Base-by-base conservation (phyloP, 1,140 invertebrate species). In the Drosophila obscura region DNA sequence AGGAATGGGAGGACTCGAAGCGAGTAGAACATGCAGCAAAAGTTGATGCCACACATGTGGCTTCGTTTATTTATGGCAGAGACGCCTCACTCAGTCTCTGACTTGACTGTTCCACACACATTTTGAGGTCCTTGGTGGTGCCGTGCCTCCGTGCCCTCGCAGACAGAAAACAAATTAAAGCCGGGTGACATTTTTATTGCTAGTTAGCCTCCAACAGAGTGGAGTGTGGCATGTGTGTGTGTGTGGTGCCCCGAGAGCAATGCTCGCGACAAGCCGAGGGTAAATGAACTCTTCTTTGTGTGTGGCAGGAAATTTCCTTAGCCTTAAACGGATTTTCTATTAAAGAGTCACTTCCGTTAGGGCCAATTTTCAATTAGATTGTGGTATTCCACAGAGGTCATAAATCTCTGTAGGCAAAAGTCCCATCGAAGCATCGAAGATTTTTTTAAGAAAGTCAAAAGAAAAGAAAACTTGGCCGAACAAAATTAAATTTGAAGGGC, bases 111-210 rank as follows among this genome's bases (percentile, higher is more conserved):
- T 26, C 22, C 39, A 9, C 35, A 39, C 55, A 59, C 55, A 41
- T 41, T 65, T 59, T 50, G 67, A 72, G 67, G 68, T 72, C 68
- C 68, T 72, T 52, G 52, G 66, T 22, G 61, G 61, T 13, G 28
- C 53, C 50, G 61, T 13, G 28, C 53, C 50, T 15, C 9, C 61
- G 51, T 71, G 71, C 79, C 55, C 41, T 58, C 57, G 64, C 53
- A 76, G 73, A 73, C 73, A 67, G 49, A 74, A 82, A 75, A 85
- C 83, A 82, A 87, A 85, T 85, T 85, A 82, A 74, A 68, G 75
- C 65, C 77, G 51, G 64, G 68, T 85, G 82, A 85, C 83, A 85
- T 87, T 85, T 85, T 87, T 81, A 85, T 87, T 82, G 82, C 82
- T 71, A 53, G 73, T 87, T 78, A 63, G 68, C 67, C 77, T 56